Evolutionary conservation across 2,113 vertebrate species (phyloP).

Genomic region (Pitta sordida): DNA sequence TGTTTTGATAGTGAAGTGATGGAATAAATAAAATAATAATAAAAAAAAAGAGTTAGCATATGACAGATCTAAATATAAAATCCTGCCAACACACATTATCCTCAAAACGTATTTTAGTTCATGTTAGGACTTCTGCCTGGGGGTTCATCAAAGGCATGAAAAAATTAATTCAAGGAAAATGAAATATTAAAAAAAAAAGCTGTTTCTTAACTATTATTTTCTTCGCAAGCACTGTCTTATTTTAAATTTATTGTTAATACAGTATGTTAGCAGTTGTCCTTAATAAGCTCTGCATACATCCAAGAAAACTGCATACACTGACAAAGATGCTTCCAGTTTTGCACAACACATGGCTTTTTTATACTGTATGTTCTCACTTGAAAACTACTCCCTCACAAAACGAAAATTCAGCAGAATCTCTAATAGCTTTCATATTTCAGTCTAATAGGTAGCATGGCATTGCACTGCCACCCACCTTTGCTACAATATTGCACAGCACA

Average conservation of each 20-base stretch:
- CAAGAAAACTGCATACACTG: slow-evolving; percentile 36
- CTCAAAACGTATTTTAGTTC: neutral
- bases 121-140: neutral
- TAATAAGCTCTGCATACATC: slow-evolving; percentile 21
- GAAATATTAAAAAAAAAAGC: neutral
- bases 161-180: neutral
- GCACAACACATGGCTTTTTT: slow-evolving; percentile 38
- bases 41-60: neutral
- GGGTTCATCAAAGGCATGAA: neutral
- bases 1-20: neutral
- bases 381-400: slow-evolving; percentile 61
- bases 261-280: neutral
- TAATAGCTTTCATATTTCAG: slow-evolving; percentile 76
- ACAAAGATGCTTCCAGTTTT: slow-evolving; percentile 39
- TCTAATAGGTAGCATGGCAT: slow-evolving; percentile 58
- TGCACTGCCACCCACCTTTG: slow-evolving; percentile 56
- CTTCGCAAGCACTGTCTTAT: neutral
- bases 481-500: slow-evolving; percentile 52
- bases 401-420: slow-evolving; percentile 68
- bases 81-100: neutral
- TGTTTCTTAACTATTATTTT: neutral
- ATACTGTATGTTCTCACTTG: slow-evolving; percentile 3
- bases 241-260: slow-evolving; percentile 43
- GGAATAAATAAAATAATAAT: neutral
- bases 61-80: neutral